phyloP scores from a whole-genome alignment of 2,888 invertebrate species.

The Cremastinae sp. region DNA sequence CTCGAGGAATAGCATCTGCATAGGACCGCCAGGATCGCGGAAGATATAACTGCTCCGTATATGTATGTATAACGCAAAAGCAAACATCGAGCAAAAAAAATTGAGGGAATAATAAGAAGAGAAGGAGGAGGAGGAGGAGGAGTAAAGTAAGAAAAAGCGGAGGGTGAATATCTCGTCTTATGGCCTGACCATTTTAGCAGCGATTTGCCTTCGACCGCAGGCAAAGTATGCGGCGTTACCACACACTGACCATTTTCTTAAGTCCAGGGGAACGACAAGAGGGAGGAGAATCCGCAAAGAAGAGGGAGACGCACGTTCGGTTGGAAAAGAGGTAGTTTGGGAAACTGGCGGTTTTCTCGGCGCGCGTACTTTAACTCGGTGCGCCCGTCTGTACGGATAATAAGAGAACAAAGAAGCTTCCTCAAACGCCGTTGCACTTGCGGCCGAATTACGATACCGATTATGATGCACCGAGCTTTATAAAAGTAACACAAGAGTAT shows the following conservation, averaged over 20 bases:
- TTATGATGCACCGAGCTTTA: slow-evolving; percentile 21
- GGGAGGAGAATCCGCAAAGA: slow-evolving; percentile 31
- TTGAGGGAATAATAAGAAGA: slow-evolving; percentile 38
- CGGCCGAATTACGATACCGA: slow-evolving; percentile 34
- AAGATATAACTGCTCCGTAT: slow-evolving; percentile 18
- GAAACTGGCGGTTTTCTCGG: slow-evolving; percentile 14
- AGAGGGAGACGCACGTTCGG: slow-evolving; percentile 41
- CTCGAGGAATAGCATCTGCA: background rate
- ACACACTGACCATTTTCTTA: slow-evolving; percentile 73
- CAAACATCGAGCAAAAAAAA: slow-evolving; percentile 17
- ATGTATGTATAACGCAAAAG: background rate
- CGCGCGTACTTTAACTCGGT: background rate
- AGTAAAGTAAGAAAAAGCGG: slow-evolving; percentile 1
- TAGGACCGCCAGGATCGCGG: slow-evolving; percentile 52
- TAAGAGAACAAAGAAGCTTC: slow-evolving; percentile 25
- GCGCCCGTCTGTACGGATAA: background rate
- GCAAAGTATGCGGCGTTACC: slow-evolving; percentile 72
- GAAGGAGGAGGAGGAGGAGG: slow-evolving; percentile 50
- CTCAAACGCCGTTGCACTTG: slow-evolving; percentile 49
- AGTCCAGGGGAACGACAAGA: slow-evolving; percentile 53
- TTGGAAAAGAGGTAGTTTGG: slow-evolving; percentile 33
- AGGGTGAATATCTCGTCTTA: slow-evolving; percentile 63
- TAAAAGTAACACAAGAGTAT: slow-evolving; percentile 25
- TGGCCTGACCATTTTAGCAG: slow-evolving; percentile 75
- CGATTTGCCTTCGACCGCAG: slow-evolving; percentile 77